Evolutionary conservation across 2,888 invertebrate species (phyloP).

Genomic region (Eupsilia transversa): DNA sequence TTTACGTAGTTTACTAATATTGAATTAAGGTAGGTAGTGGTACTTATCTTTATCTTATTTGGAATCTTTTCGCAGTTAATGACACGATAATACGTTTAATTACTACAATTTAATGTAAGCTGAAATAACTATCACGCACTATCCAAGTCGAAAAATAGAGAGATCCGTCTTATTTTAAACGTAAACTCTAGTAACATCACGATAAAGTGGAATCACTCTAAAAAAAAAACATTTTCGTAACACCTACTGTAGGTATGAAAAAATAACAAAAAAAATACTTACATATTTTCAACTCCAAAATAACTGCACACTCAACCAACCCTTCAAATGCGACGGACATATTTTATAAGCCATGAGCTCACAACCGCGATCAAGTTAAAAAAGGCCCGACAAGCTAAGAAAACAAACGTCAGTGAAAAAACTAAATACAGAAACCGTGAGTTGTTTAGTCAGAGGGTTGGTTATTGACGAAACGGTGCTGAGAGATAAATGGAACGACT

Average conservation of each 20-base stretch:
- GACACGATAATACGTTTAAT: background rate
- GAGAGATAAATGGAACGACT: conserved; percentile 61
- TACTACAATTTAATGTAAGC: background rate
- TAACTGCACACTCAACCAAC: conserved; percentile 35
- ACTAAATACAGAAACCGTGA: conserved; percentile 45
- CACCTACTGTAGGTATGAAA: background rate
- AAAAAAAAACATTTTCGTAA: background rate
- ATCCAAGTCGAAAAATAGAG: background rate
- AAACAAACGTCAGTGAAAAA: conserved; percentile 48
- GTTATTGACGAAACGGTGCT: conserved; percentile 61
- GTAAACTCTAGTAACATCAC: background rate
- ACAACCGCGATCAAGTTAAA: conserved; percentile 35
- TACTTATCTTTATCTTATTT: background rate
- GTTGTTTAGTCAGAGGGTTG: conserved; percentile 61
- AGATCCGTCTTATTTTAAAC: background rate
- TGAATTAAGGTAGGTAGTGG: conserved; percentile 18
- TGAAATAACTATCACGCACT: background rate
- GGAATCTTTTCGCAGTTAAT: background rate
- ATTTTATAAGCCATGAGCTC: conserved; percentile 41
- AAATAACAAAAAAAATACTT: conserved; percentile 5
- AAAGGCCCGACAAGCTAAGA: conserved; percentile 49
- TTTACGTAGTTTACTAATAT: conserved; percentile 4
- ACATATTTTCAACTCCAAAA: conserved; percentile 23
- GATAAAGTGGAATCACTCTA: background rate
- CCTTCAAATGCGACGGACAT: conserved; percentile 47